Conservation (phyloP, 2,888 invertebrate genomes). For the Auanema sp. region DNA sequence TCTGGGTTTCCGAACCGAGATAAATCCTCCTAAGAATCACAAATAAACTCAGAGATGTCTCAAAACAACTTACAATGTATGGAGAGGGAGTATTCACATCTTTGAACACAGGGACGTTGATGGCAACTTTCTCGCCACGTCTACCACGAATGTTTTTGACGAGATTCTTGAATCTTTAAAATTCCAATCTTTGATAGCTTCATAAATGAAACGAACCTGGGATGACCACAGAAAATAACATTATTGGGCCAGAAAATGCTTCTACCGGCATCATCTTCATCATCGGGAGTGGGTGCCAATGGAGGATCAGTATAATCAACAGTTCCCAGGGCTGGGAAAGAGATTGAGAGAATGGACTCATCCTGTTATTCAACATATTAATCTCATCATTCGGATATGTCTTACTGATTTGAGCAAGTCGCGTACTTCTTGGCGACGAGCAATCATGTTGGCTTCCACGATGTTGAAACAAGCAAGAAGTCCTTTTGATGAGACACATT, state of each 20-base stretch:
- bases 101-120: slow-evolving; percentile 86
- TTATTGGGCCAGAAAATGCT: slow-evolving; percentile 89
- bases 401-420: slow-evolving; percentile 49
- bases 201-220: slow-evolving; percentile 66
- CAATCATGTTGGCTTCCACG: slow-evolving; percentile 95
- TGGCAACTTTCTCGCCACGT: slow-evolving; percentile 90
- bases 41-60: no score
- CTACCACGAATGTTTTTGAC: slow-evolving; percentile 88
- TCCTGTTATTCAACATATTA: slow-evolving; percentile 66
- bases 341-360: slow-evolving; percentile 85
- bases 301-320: slow-evolving; percentile 84
- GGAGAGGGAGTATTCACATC: slow-evolving; percentile 84
- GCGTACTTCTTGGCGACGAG: slow-evolving; percentile 74
- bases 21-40: slow-evolving; percentile 73
- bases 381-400: not conserved
- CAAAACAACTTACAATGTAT: slow-evolving; percentile 47
- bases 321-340: slow-evolving; percentile 88
- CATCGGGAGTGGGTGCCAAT: slow-evolving; percentile 72
- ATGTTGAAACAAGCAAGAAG: slow-evolving; percentile 93
- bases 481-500: slow-evolving; percentile 31
- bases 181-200: not conserved
- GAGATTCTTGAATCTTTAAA: slow-evolving; percentile 72
- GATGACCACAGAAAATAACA: slow-evolving; percentile 91
- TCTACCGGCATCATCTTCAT: slow-evolving; percentile 76
- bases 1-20: slow-evolving; percentile 46